phyloP scores from a whole-genome alignment of 2,888 invertebrate genomes.

The Amblyjoppa proteus region DNA sequence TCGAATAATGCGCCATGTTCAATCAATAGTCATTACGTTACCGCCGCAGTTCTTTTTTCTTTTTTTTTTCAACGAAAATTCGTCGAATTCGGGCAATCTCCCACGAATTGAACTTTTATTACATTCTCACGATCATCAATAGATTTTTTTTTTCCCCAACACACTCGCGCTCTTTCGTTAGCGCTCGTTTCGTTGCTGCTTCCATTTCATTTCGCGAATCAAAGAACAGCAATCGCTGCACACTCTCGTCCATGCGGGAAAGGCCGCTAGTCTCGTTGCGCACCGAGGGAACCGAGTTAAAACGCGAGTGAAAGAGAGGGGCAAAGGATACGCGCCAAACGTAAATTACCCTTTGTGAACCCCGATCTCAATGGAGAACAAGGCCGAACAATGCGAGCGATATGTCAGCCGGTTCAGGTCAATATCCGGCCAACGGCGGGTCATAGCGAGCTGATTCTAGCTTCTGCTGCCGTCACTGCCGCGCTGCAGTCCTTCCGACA shows the following conservation, averaged over 20 bases:
- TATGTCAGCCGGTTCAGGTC: slow-evolving; percentile 75
- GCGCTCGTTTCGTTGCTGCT: slow-evolving; percentile 32
- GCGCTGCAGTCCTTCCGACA: slow-evolving; percentile 9
- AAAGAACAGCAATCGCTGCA: slow-evolving; percentile 55
- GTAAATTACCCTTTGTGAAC: slow-evolving; percentile 74
- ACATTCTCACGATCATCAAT: background rate
- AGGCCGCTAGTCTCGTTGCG: slow-evolving; percentile 36
- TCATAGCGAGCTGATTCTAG: slow-evolving; percentile 33
- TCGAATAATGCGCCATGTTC: background rate
- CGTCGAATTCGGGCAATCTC: background rate
- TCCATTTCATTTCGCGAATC: slow-evolving; percentile 60
- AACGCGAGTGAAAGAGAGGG: slow-evolving; percentile 56
- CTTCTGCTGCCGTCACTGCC: slow-evolving; percentile 22
- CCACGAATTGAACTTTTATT: background rate
- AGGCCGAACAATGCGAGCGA: slow-evolving; percentile 75
- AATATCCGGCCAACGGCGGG: slow-evolving; percentile 75
- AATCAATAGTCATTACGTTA: background rate
- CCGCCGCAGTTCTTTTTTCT: background rate
- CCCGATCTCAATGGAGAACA: slow-evolving; percentile 72
- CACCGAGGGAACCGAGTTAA: slow-evolving; percentile 26
- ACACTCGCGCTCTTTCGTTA: slow-evolving; percentile 22
- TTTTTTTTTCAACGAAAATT: background rate
- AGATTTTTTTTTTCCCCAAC: background rate
- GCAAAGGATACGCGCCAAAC: slow-evolving; percentile 71
- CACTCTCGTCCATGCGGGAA: slow-evolving; percentile 45